Evolutionary conservation across 2,113 vertebrate species (phyloP).

Genomic region (Odocoileus virginianus): DNA sequence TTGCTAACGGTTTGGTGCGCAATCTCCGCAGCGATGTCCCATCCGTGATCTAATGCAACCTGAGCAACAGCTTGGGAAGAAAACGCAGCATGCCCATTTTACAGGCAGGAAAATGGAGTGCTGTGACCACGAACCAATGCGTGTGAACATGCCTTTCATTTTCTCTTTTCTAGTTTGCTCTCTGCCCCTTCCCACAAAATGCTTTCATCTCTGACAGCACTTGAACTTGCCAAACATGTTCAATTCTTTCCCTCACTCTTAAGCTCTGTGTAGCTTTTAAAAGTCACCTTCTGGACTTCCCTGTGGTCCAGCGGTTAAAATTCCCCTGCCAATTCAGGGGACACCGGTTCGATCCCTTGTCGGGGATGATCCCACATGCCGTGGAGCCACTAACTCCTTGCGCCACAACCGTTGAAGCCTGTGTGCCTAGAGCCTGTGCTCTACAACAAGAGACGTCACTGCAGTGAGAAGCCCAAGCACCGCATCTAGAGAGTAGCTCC

Average conservation of each 20-base stretch:
- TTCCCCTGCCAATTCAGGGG: not conserved
- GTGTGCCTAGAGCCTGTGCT: not conserved
- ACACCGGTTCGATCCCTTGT: not conserved
- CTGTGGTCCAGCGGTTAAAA: not conserved
- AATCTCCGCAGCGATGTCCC: not conserved
- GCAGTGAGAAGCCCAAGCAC: not conserved
- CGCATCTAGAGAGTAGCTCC: not conserved
- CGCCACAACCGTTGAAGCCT: not conserved
- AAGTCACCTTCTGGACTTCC: slow-evolving; percentile 32
- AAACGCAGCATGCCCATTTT: not conserved
- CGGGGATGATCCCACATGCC: not conserved
- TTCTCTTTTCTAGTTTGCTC: not conserved
- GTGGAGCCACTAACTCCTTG: not conserved
- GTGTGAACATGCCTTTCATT: accelerated
- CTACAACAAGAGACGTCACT: not conserved
- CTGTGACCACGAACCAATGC: accelerated
- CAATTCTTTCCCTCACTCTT: not conserved
- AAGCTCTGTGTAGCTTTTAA: not conserved
- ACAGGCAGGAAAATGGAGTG: not conserved
- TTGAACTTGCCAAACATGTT: not conserved
- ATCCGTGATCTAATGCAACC: accelerated
- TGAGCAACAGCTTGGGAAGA: not conserved
- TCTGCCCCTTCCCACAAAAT: not conserved
- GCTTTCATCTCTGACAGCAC: not conserved
- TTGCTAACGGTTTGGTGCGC: accelerated